Base-by-base conservation (phyloP, 2,797 vertebrate species). In the Triplophysa yarkandensis region DNA sequence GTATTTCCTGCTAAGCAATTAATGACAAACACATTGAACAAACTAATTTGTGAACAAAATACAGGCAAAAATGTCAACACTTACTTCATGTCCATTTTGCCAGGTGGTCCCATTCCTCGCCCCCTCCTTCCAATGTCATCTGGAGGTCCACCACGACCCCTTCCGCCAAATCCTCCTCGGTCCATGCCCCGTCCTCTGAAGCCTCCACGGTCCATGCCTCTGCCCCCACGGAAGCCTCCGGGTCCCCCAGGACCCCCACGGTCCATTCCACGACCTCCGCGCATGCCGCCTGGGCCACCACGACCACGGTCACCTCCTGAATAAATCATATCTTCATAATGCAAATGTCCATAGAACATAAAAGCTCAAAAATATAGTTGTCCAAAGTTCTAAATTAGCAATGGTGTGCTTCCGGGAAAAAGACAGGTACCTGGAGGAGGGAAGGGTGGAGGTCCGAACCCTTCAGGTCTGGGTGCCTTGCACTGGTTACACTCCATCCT, bases 401-500 rank as follows among this genome's bases (percentile, higher is more conserved):
- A 48, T 27, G 28, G 23, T 6, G 4, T 16, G 25, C 27, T n/a
- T 57, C 2, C 7, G 7, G 14, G 8, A 58, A 6, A 65, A 44
- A 74, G 43, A 36, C 21, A 17, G 27, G 17, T 46, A 75, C 72
- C 72, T 68, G 63, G 72, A 60, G 70, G 94, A 28, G 95, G 94
- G 25, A 97, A 98, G 0, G 95, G 95, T 4, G 96, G 95, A 0
- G 93, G 93, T 23, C 94, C 94, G 43, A 98, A 88, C 27, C 96
- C 97, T 74, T 98, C 97, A 0, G 96, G 96, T 85, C 96, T 98
- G 0, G 97, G 96, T 25, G 98, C 96, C 89, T 99, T 99, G 91
- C 98, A 99, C 86, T 99, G 97, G 90, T 99, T 99, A 83, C 98
- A 99, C 81, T 99, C 98, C 43, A 95, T 98, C 86, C 98, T 92